Evolutionary conservation across 2,888 invertebrate species (phyloP), one percentile per base, ranked within the genome.

Genomic region (Acleris holmiana): DNA sequence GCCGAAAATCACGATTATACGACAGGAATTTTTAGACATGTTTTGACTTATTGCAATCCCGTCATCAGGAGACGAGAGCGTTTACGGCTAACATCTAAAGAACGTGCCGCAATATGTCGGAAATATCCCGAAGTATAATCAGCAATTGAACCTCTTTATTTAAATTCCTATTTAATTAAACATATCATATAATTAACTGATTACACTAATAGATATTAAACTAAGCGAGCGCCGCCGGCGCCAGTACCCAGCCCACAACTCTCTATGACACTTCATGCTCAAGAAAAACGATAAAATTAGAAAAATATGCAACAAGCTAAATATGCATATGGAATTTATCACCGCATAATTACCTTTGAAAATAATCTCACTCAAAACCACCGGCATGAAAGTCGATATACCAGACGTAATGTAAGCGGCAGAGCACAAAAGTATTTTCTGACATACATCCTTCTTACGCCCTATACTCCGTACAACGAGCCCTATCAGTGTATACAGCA

Each of bases 251-350:
- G 10, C 13, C 63, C 65, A 59, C 7, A 41, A 40, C 21, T 3
- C 54, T 19, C 60, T 44, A 17, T 60, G 65, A 4, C 53, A 8
- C 47, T 57, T 63, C 63, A 63, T 63, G 6, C 51, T 47, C 40
- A 51, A 53, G 40, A 53, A 63, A 49, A 63, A 63, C 63, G 58
- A 15, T 6, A 57, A 23, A 3, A 53, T 47, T 17, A 40, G 51
- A 0, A 63, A 53, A 4, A 63, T 63, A 25, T 63, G 57, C 51
- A 63, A 35, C 47, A 58, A 57, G 15, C 47, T 63, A 10, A 53
- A 51, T 10, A 63, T 63, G 41, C 63, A 63, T 51, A 63, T 51
- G 10, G 40, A 58, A 47, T 58, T 63, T 15, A 63, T 63, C 40
- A 40, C 63, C 13, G 58, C 51, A n/a, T 58, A 58, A 44, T 63